These are phyloP conservation scores for Bufo bufo DNA, from an alignment of 2,113 vertebrate species.

Conservation along the genomic window DNA sequence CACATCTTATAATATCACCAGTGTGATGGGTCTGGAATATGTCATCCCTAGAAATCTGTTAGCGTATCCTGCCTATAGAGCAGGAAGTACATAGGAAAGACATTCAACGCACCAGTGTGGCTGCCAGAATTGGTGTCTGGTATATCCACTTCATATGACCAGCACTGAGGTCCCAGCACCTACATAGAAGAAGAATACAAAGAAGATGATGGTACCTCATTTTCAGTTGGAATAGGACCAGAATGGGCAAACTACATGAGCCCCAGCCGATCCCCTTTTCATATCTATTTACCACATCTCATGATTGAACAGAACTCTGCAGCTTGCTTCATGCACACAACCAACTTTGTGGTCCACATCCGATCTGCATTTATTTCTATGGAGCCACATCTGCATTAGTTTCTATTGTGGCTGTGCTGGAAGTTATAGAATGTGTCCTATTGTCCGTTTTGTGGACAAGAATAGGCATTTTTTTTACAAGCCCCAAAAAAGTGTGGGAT, in stretches of 20 bases:
- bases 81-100: not conserved
- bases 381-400: too few relatives aligned
- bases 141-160: slow-evolving; percentile 85
- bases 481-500: too few relatives aligned
- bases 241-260: not conserved
- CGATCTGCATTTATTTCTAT: too few relatives aligned
- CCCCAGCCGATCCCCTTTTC: not conserved
- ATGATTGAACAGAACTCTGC: too few relatives aligned
- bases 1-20: not conserved
- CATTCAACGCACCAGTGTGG: slow-evolving; percentile 73
- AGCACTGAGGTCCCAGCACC: slow-evolving; percentile 84
- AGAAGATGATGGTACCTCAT: not conserved
- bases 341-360: too few relatives aligned
- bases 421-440: too few relatives aligned
- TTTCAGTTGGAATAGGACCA: not conserved
- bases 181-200: slow-evolving; percentile 52
- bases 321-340: too few relatives aligned
- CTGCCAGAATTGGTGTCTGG: slow-evolving; percentile 81
- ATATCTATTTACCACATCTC: not conserved
- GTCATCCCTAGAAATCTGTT: not conserved
- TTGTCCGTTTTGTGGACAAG: too few relatives aligned
- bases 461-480: too few relatives aligned
- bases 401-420: too few relatives aligned
- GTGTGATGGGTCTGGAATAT: not conserved
- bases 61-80: not conserved